These are phyloP conservation scores for Phalera bucephala DNA, from an alignment of 2,888 invertebrate genomes.

Conservation along the genomic window DNA sequence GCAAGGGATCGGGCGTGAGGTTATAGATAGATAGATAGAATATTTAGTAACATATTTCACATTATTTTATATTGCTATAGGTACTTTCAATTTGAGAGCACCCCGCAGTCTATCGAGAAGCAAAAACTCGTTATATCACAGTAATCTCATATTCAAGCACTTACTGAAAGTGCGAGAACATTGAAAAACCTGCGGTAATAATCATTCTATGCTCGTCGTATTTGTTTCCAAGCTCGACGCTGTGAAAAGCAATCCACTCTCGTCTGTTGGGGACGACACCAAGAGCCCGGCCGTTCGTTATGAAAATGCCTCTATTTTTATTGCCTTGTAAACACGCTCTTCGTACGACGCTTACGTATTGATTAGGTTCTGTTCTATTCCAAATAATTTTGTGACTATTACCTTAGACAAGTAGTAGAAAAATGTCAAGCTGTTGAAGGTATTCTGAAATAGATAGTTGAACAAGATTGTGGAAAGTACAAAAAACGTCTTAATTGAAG, in stretches of 20 bases:
- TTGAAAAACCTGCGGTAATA: constrained; percentile 1
- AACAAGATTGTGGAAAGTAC: too few relatives aligned
- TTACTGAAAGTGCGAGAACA: neutral
- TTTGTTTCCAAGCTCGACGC: constrained; percentile 36
- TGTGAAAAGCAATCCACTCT: constrained; percentile 39
- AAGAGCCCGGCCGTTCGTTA: constrained; percentile 45
- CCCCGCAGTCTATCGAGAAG: too few relatives aligned
- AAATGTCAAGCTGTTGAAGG: too few relatives aligned
- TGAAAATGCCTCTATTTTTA: constrained; percentile 41
- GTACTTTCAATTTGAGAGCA: too few relatives aligned
- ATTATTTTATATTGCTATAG: too few relatives aligned
- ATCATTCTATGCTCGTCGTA: constrained; percentile 14
- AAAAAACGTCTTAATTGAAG: too few relatives aligned
- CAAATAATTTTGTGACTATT: constrained; percentile 18
- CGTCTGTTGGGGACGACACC: constrained; percentile 25
- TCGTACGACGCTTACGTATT: constrained; percentile 18
- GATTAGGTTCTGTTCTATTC: constrained; percentile 11
- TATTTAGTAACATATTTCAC: too few relatives aligned
- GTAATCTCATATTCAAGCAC: neutral
- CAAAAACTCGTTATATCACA: too few relatives aligned
- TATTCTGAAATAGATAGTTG: too few relatives aligned
- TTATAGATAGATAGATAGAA: too few relatives aligned
- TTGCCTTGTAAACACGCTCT: constrained; percentile 31
- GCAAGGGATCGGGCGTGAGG: too few relatives aligned
- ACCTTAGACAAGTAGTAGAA: constrained; percentile 10